Conservation (phyloP, 2,113 vertebrate genomes). For the Rafetus swinhoei region DNA sequence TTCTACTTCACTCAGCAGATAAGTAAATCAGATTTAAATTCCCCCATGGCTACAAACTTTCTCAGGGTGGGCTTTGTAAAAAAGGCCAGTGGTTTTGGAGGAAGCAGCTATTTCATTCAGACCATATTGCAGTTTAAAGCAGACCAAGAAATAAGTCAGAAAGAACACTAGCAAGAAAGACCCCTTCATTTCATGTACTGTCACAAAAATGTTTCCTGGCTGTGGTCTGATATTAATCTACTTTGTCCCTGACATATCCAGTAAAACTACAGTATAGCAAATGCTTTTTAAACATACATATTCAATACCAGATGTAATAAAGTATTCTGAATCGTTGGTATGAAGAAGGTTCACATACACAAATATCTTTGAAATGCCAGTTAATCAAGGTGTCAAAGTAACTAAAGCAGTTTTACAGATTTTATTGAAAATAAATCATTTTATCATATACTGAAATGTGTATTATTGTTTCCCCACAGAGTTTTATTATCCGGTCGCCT, state of each 20-base stretch:
- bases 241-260: constrained; percentile 66
- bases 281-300: constrained; percentile 68
- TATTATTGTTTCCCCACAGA: constrained; percentile 71
- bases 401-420: constrained; percentile 79
- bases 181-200: constrained; percentile 63
- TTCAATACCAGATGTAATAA: constrained; percentile 68
- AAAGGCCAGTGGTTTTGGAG: constrained; percentile 50
- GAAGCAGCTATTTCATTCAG: constrained; percentile 37
- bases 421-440: constrained; percentile 83
- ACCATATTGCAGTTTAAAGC: constrained; percentile 41
- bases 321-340: constrained; percentile 50
- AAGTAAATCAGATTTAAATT: constrained; percentile 10
- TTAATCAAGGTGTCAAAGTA: constrained; percentile 82
- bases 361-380: constrained; percentile 75
- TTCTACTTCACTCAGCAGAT: neutral
- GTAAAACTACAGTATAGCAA: constrained; percentile 67
- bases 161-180: constrained; percentile 51
- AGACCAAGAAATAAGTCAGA: constrained; percentile 61
- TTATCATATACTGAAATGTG: constrained; percentile 77
- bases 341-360: constrained; percentile 63
- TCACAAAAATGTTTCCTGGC: constrained; percentile 65
- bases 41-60: constrained; percentile 37
- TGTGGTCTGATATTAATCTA: constrained; percentile 69
- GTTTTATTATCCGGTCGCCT: constrained; percentile 55
- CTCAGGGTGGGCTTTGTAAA: constrained; percentile 16